Percentiles rank a stretch among this genome's conserved stretches.
Conservation (phyloP, 2,888 invertebrate species). For the Trisateles emortualis region DNA sequence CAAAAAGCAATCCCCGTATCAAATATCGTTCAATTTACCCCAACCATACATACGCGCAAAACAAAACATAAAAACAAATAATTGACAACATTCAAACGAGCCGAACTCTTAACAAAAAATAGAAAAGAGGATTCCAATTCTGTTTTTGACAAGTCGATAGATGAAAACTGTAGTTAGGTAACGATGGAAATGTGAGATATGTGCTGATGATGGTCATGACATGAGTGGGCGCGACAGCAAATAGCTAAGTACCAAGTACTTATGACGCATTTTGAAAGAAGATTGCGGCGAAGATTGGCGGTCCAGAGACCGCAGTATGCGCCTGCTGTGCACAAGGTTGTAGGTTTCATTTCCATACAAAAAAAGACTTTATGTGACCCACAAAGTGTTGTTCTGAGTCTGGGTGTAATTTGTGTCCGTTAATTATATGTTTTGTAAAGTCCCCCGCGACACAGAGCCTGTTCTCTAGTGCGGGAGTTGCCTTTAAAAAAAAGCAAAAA, state of each 20-base stretch:
- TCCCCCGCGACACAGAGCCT: too few species aligned
- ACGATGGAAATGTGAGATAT: not conserved
- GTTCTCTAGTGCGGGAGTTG: too few species aligned
- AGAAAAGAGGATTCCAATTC: constrained; percentile 17
- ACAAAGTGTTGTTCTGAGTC: too few species aligned
- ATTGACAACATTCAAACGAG: constrained; percentile 28
- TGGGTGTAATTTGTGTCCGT: too few species aligned
- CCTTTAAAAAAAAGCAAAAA: too few species aligned
- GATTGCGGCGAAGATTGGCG: too few species aligned
- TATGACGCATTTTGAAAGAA: not conserved
- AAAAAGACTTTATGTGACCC: too few species aligned
- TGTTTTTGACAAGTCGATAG: constrained; percentile 54
- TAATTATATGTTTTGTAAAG: too few species aligned
- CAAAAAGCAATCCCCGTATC: too few species aligned
- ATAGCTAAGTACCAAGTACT: not conserved
- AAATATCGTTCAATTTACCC: not conserved
- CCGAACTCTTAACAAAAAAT: constrained; percentile 23
- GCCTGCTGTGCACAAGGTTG: too few species aligned
- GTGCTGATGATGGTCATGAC: not conserved
- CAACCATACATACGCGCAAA: not conserved
- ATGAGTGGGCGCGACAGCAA: not conserved
- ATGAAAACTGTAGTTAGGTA: constrained; percentile 42
- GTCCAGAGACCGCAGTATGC: too few species aligned
- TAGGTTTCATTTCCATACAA: too few species aligned
- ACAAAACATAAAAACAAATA: constrained; percentile 3